Evolutionary conservation across 2,113 vertebrate genomes (phyloP), one percentile per base, ranked within the genome.

Genomic region (Lepus timidus): DNA sequence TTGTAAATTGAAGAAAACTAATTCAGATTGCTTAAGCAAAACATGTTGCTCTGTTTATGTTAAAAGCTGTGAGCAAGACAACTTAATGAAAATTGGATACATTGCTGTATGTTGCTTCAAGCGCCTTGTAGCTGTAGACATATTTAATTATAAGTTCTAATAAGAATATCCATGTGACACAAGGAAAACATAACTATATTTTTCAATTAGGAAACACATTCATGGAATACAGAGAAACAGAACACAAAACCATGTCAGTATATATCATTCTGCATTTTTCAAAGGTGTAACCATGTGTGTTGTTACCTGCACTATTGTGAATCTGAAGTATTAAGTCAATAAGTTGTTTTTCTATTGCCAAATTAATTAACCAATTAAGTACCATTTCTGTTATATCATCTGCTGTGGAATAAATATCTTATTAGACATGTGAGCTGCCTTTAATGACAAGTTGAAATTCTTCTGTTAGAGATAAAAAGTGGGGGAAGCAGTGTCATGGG

Each of bases 121-220:
- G 85, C 78, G 95, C 52, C 52, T 90, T 95, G 88, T 84, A 90
- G 6, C n/a, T 71, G 55, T 87, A 88, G 29, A 82, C 62, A 78
- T 84, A 92, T 82, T 92, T 95, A 95, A 97, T 95, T 96, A 58
- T 85, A 90, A 89, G 75, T 93, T 95, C 49, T 93, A 92, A 92
- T 95, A 81, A 68, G 31, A 85, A 95, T 70, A 82, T 65, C 68
- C 55, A 75, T 31, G 4, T 67, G 67, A 65, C 25, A 67, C 27
- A 90, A 39, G 55, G 22, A 83, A 88, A 91, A 78, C 49, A 31
- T 19, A 94, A 93, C 16, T 85, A 25, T 65, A 36, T 76, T n/a
- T 62, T 33, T 16, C 52, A 85, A 33, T 85, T 81, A 25, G 82
- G 78, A 78, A 17, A 23, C 10, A n/a, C 68, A 91, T 55, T 65